Evolutionary conservation across 2,888 invertebrate species (phyloP), one percentile per base, ranked within the genome.

Genomic region (Agrotis puta): DNA sequence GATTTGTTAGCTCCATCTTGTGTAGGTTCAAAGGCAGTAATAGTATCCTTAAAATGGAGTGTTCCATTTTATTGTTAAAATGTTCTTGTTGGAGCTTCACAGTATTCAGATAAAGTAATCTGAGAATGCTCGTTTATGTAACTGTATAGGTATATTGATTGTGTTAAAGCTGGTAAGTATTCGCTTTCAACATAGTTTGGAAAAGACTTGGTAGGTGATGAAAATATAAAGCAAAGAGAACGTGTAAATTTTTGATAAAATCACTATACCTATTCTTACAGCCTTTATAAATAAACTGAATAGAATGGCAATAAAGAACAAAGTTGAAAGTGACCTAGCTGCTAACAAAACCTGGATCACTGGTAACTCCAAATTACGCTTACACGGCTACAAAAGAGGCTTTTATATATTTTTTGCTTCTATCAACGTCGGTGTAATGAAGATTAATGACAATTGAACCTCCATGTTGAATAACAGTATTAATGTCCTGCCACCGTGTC

Each of bases 391-490:
- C 67, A 70, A 77, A 84, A 71, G 62, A 18, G 47, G 59, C 69
- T 59, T 77, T 77, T 56, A 68, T 65, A 59, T 63, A 66, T 74
- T 83, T 83, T 81, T 85, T 79, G 71, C 43, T 58, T 14, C 63
- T 63, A 77, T 77, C 75, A 58, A 77, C 68, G 76, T 81, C 71
- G 51, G 22, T 14, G 56, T 79, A 77, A 84, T 83, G 82, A 85
- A 84, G 85, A 84, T 84, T 81, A 70, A 84, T 85, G 74, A 73
- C 57, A 67, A 72, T 75, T 68, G 64, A 58, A 75, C 64, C 63
- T 64, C 24, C 27, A 56, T 54, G 74, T 74, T 70, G 63, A 74
- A 77, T 77, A 74, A 59, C 64, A 67, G 59, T 67, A 74, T 72
- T 74, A 77, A 69, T 72, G 79, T 68, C 70, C 71, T 70, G 64